These are phyloP conservation scores for Plebejus argus DNA, from an alignment of 2,888 invertebrate genomes.

Conservation along the genomic window DNA sequence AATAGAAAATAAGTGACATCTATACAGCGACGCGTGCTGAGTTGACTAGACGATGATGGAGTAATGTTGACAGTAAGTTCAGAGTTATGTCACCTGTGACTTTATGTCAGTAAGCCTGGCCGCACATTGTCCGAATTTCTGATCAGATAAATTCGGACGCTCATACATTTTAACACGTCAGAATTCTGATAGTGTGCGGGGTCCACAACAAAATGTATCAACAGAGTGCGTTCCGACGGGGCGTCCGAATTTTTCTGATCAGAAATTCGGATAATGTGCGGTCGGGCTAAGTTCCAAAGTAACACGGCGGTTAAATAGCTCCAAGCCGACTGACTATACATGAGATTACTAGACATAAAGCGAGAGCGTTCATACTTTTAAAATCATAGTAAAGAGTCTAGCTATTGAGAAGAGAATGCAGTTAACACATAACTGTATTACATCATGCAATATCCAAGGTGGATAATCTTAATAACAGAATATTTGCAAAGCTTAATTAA, in stretches of 20 bases:
- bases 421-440: not conserved
- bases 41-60: not conserved
- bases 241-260: too few species aligned
- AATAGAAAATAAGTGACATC: not conserved
- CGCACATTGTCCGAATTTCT: too few species aligned
- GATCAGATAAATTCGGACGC: too few species aligned
- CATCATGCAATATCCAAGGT: not conserved
- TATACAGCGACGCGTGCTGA: constrained; percentile 6
- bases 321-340: not conserved
- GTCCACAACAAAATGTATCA: too few species aligned
- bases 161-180: too few species aligned
- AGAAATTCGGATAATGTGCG: too few species aligned
- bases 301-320: too few species aligned
- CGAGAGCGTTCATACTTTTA: not conserved
- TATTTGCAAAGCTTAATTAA: too few species aligned
- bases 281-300: too few species aligned
- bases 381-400: not conserved
- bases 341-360: not conserved
- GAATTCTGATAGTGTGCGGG: too few species aligned
- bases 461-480: too few species aligned
- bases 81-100: not conserved
- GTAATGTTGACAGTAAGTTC: not conserved
- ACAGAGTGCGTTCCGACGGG: too few species aligned
- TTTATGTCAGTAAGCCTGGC: not conserved
- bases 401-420: not conserved